Conservation (phyloP, 30 jellyfish, hydroid and myxozoan genomes). For the Morbakka virulenta region DNA sequence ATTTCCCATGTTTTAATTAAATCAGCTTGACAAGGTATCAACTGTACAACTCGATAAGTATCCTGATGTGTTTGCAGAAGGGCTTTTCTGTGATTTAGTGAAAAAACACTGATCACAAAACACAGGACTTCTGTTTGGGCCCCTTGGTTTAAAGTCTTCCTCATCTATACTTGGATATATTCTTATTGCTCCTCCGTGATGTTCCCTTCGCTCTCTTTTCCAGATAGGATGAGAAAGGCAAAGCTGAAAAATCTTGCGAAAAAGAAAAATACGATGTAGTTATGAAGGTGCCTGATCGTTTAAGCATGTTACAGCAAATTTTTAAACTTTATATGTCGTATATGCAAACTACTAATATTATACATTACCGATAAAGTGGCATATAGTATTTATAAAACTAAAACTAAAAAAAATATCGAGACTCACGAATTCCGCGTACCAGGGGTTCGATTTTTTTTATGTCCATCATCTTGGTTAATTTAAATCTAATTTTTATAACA, state of each 20-base stretch:
- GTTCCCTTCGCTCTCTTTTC: conserved; percentile 85
- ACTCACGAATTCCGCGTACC: too few relatives aligned
- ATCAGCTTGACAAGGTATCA: too few relatives aligned
- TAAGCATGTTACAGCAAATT: too few relatives aligned
- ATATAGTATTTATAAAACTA: too few relatives aligned
- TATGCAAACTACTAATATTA: too few relatives aligned
- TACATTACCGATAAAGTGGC: too few relatives aligned
- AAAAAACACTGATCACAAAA: conserved; percentile 53
- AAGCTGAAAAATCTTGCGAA: conserved; percentile 62
- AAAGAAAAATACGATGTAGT: not conserved
- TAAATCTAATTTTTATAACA: too few relatives aligned
- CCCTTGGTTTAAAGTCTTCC: conserved; percentile 67
- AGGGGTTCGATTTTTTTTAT: too few relatives aligned
- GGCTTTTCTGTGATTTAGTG: not conserved
- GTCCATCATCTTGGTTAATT: too few relatives aligned
- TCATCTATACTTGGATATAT: conserved; percentile 76
- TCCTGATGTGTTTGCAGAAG: not conserved
- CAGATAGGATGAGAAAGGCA: conserved; percentile 91
- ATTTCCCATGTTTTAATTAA: too few relatives aligned
- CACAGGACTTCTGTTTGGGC: conserved; percentile 74
- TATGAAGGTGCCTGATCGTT: not conserved
- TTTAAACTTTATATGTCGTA: not conserved
- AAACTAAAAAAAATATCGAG: too few relatives aligned
- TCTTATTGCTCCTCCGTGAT: conserved; percentile 92
- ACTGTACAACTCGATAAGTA: not conserved